Evolutionary conservation across 1,140 invertebrate species (phyloP), one percentile per base, ranked within the genome.

Genomic region (Bombus sibiricus): DNA sequence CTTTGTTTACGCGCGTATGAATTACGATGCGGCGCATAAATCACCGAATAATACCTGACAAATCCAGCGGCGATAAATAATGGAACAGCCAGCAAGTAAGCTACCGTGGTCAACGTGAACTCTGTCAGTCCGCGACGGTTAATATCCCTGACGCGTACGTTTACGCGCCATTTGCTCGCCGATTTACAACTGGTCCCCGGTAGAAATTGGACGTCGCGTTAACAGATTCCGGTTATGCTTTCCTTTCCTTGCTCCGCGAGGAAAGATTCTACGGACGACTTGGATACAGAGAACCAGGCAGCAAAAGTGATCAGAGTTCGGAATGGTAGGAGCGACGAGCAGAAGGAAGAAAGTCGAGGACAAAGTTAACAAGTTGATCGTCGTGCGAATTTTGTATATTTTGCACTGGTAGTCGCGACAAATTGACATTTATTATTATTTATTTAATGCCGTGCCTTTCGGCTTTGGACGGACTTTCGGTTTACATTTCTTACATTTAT

Each of bases 151-250:
- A 47, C 69, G 85, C 71, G 73, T 64, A 69, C 81, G 83, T 89
- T 90, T 90, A 90, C 89, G 85, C 88, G 89, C 77, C 85, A 76
- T 90, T 90, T 64, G 75, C 66, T 53, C 47, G 78, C 74, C 78
- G 88, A 90, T 89, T 90, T 90, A 89, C 83, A 87, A 81, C 88
- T 80, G 39, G 43, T 32, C 68, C 6, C 47, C 64, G 81, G 32
- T 71, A 34, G 79, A 71, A 89, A 89, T 87, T 87, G 88, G 82
- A 89, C 88, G 81, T 89, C 81, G 88, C 81, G 85, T 87, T 84
- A 87, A 90, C 88, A 80, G 88, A 85, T 87, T 69, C 89, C 76
- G 76, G 84, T 86, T 89, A 86, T 84, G 85, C 85, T 90, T 78
- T 75, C 39, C 69, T 72, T 75, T 87, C 83, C 88, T 69, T 43